Evolutionary conservation across 2,797 vertebrate species (phyloP), one percentile per base, ranked within the genome.

Genomic region (Gymnothorax javanicus): DNA sequence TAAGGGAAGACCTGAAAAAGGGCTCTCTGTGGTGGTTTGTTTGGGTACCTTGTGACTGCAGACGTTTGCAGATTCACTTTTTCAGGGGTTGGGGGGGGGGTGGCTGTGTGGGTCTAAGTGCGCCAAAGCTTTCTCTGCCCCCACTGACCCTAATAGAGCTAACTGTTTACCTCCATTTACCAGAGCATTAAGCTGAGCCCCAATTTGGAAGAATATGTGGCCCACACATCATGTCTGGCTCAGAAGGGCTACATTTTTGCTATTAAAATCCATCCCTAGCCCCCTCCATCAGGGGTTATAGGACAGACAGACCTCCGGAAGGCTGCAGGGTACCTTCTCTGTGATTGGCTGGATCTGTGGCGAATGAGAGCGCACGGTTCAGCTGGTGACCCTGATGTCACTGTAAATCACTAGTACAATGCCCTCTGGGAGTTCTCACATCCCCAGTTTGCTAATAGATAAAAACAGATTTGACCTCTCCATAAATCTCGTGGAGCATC

Each of bases 111-210:
- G 52, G 33, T 77, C 60, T 52, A 56, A 82, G 50, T 25, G 15
- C 43, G 6, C 7, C 43, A 6, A 52, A 17, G 12, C 1, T 33
- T 3, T 75, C 71, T 75, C 17, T 15, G 12, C 5, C 73, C 43
- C 43, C 12, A 33, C 12, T 52, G 43, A 77, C 73, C 33, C 73
- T 17, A 52, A 52, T 15, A 8, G 33, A 50, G 13, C 15, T 11
- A 11, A 43, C 25, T 77, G 33, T 77, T 52, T 77, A 77, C 43
- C 73, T 77, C 7, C 43, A 50, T 77, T 9, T 43, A 77, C 15
- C 12, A 77, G 73, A 75, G 25, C 73, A 52, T 87, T 62, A 90
- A 94, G 95, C 94, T 89, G 92, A 90, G 90, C 86, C 91, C 94
- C 95, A 92, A 94, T 77, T 33, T 77, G 12, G 33, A 52, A 43